Evolutionary conservation across 30 jellyfish, hydroid and myxozoan genomes (phyloP), one percentile per base, ranked within the genome.

Genomic region (Aurelia sp.): DNA sequence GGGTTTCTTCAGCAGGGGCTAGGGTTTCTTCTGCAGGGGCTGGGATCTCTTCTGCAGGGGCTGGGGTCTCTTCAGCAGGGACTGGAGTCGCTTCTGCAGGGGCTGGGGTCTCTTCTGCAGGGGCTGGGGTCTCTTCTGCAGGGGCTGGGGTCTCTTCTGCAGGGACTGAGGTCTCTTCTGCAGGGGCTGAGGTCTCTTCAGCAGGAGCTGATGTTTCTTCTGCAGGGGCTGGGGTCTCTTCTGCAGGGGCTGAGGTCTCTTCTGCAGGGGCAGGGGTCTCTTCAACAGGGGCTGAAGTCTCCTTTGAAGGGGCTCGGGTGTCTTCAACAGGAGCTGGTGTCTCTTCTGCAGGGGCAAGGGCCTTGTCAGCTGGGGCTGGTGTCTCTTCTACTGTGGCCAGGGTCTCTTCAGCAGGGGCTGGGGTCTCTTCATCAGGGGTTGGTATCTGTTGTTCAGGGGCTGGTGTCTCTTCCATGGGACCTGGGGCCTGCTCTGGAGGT

Each of bases 231-330:
- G 55, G n/a, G 20, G n/a, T 9, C 16, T 44, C 55, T 44, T 44
- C 66, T 51, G 72, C 48, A 41, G 85, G 11, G 11, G 74, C 52
- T 74, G 71, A 17, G 5, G 65, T 27, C 63, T 76, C 76, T 5
- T 19, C 73, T 1, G 55, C 55, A 44, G 55, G 55, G 55, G 55
- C 15, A 4, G 55, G 55, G 8, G 55, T 44, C 15, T 44, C 55
- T 9, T 2, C 3, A 44, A 8, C 55, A 7, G 55, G 55, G 15
- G 55, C 55, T 44, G 13, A 16, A 13, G 55, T 3, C 16, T 8
- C 15, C 3, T 44, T 16, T 7, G 13, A 16, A 44, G 17, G 55
- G 2, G 55, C 55, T 8, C 0, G 51, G 8, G 16, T 44, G 3
- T 44, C 55, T 44, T 2, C 55, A 8, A 8, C 55, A 5, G 55